A percentile compares a stretch with the other conserved stretches of the same genome.
These are phyloP conservation scores for Fukomys damarensis DNA, from an alignment of 2,113 vertebrate species.

Conservation along the genomic window DNA sequence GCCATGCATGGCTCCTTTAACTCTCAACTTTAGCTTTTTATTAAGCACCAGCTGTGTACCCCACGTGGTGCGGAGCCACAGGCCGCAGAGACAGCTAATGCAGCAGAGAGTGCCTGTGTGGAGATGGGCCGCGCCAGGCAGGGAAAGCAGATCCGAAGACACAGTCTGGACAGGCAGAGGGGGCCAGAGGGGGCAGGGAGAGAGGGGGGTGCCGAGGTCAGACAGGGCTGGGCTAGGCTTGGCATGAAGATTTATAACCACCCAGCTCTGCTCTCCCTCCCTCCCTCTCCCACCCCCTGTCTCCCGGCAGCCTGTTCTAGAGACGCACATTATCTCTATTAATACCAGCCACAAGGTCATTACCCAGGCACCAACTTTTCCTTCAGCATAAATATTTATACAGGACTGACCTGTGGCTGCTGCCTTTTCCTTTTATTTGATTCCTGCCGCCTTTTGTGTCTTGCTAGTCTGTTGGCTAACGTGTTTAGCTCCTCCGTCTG, in stretches of 20 bases:
- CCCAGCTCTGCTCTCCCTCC: constrained; percentile 62
- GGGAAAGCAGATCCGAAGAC: constrained; percentile 59
- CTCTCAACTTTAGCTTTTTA: background rate
- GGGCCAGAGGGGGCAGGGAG: background rate
- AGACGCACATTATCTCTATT: constrained; percentile 90
- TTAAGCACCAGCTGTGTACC: background rate
- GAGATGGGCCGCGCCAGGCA: constrained; percentile 48
- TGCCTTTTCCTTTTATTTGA: constrained; percentile 90
- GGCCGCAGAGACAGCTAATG: background rate
- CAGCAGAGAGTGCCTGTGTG: background rate
- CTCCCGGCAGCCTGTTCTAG: constrained; percentile 86
- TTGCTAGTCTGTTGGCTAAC: constrained; percentile 86
- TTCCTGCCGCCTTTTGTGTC: constrained; percentile 90
- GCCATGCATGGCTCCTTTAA: accelerated
- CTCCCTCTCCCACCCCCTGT: constrained; percentile 60
- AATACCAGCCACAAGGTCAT: constrained; percentile 91
- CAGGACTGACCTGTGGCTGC: constrained; percentile 88
- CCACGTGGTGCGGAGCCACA: background rate
- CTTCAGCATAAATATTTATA: constrained; percentile 92
- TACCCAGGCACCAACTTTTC: constrained; percentile 89
- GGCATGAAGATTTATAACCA: constrained; percentile 84
- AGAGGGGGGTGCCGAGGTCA: constrained; percentile 84
- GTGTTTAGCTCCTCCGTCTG: constrained; percentile 86
- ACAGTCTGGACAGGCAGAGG: background rate
- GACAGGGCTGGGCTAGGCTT: constrained; percentile 62